These are phyloP conservation scores for Nomada fabriciana DNA, from an alignment of 2,888 invertebrate genomes.

Conservation along the genomic window DNA sequence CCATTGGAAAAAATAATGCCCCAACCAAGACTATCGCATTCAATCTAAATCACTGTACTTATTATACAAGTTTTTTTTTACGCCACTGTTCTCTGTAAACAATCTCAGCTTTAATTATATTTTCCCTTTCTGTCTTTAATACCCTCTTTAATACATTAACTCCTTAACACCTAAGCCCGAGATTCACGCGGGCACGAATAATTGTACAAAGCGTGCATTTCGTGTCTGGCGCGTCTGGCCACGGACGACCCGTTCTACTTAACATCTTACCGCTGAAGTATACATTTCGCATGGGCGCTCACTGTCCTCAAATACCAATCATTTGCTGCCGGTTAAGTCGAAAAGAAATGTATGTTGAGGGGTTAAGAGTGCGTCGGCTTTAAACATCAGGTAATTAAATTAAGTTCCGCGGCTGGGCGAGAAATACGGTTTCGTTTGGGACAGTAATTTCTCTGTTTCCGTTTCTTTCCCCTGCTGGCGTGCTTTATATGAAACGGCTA, in stretches of 20 bases:
- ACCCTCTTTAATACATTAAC: not conserved
- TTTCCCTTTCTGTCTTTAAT: not conserved
- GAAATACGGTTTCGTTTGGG: conserved; percentile 17
- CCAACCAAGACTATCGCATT: conserved; percentile 3
- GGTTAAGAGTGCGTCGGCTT: not conserved
- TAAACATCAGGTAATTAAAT: conserved; percentile 25
- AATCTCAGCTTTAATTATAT: conserved; percentile 18
- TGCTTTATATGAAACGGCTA: conserved; percentile 9
- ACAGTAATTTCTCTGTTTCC: not conserved
- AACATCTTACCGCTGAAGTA: too few species aligned
- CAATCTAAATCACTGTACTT: not conserved
- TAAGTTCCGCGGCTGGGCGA: not conserved
- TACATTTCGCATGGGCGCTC: too few species aligned
- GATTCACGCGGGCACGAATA: too few species aligned
- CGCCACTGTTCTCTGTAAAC: not conserved
- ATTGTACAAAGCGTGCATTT: too few species aligned
- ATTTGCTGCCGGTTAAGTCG: too few species aligned
- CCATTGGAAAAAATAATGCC: not conserved
- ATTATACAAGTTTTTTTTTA: not conserved
- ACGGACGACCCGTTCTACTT: conserved; percentile 15
- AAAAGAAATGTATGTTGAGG: too few species aligned
- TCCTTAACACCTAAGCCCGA: too few species aligned
- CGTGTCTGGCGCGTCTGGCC: not conserved
- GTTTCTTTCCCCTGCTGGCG: not conserved
- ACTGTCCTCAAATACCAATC: too few species aligned